Evolutionary conservation across 2,113 vertebrate species (phyloP).

Genomic region (Parus major): DNA sequence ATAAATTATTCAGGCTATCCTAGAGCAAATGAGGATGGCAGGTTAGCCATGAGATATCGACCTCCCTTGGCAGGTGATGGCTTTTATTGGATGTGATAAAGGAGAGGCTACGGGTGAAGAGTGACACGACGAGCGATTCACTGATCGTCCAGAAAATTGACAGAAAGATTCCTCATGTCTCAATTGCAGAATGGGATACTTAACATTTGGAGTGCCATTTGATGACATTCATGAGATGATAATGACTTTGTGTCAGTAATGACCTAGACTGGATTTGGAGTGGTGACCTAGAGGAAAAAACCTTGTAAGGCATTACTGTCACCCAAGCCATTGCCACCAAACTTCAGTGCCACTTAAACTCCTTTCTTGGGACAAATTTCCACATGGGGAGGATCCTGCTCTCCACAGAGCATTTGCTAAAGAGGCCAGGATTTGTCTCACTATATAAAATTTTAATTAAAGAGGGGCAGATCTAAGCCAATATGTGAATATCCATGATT

Average conservation of each 20-base stretch:
- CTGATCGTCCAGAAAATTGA: background rate
- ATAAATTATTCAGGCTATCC: background rate
- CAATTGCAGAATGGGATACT: background rate
- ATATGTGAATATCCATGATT: background rate
- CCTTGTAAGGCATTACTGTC: background rate
- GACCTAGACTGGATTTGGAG: background rate
- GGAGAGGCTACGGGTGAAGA: background rate
- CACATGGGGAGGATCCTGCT: background rate
- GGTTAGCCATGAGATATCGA: background rate
- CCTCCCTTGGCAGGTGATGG: background rate
- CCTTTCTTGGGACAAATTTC: background rate
- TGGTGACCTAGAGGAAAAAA: background rate
- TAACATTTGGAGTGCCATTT: conserved; percentile 20
- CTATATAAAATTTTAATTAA: background rate
- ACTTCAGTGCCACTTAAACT: background rate
- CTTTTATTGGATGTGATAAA: background rate
- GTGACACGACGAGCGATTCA: background rate
- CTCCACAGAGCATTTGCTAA: background rate
- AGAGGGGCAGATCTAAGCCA: background rate
- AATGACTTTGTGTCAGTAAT: background rate
- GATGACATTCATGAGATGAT: background rate
- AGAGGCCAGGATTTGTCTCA: background rate
- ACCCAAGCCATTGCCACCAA: background rate
- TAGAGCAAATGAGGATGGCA: background rate
- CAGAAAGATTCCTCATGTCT: background rate